Base-by-base conservation (phyloP, 1,140 invertebrate genomes). In the Drosophila sechellia region DNA sequence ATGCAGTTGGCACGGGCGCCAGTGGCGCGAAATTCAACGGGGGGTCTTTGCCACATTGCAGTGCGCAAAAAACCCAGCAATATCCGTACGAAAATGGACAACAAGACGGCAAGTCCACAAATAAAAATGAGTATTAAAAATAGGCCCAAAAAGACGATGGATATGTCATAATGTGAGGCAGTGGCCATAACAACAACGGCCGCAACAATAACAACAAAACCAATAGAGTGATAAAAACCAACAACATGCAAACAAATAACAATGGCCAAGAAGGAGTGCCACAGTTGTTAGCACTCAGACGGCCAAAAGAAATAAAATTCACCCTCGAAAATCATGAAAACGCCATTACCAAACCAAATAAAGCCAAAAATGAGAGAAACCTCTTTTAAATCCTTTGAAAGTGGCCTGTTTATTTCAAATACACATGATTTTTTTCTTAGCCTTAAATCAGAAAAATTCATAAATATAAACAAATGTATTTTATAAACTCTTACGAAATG, bases 161-260 rank as follows among this genome's bases (percentile, higher is more conserved):
- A 48, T 46, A 34, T 42, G 64, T 45, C 57, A 69, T 75, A 69
- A 74, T 79, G 76, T 77, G 69, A 46, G 58, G 58, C 58, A 56
- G 58, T 34, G 49, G 52, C 17, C 43, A 45, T 63, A 77, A 76
- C 65, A 64, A 45, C 43, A 22, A 46, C 43, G 22, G 12, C 20
- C 10, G 6, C 17, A 49, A 34, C 69, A 64, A 64, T 55, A 68
- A 77, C 42, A 71, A 69, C 68, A 80, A 84, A 84, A 80, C 77
- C 83, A 86, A 86, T 87, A 81, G 81, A 86, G 81, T 85, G 81
- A 81, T 78, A 85, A 81, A 75, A 85, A 86, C 81, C 81, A 48
- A 39, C 37, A 46, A 46, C 43, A 46, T 5, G 68, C 37, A 42
- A 65, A 54, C 52, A 48, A 63, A 69, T 58, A 69, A 63, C 37